A percentile compares a stretch with the other conserved stretches of the same genome.
Evolutionary conservation across 2,797 vertebrate genomes (phyloP).

Genomic region (Myotis myotis): DNA sequence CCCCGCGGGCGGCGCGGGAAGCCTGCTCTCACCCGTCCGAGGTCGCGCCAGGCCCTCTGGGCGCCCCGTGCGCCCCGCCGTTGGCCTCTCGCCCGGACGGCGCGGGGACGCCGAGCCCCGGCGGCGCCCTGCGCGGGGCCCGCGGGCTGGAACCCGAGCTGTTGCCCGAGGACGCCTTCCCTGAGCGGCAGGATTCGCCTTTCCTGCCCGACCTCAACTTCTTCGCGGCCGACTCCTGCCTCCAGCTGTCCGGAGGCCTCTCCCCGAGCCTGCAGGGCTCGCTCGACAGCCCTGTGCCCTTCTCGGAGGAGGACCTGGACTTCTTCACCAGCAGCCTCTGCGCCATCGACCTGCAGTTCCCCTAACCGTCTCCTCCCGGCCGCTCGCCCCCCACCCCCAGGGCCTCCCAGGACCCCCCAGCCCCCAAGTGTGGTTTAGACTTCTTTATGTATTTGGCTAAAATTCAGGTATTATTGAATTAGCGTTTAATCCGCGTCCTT

Average conservation of each 20-base stretch:
- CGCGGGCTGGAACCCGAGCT: slow-evolving; percentile 55
- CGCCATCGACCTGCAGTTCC: slow-evolving; percentile 90
- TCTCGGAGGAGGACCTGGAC: slow-evolving; percentile 96
- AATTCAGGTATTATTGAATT: slow-evolving; percentile 85
- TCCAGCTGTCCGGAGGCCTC: slow-evolving; percentile 85
- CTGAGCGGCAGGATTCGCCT: slow-evolving; percentile 84
- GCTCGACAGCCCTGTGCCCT: slow-evolving; percentile 91
- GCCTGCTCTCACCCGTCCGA: slow-evolving; percentile 57
- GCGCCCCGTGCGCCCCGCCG: slow-evolving; percentile 78
- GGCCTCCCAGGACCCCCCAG: neutral
- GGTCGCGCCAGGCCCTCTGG: slow-evolving; percentile 70
- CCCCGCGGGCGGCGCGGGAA: slow-evolving; percentile 82
- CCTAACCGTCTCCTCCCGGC: slow-evolving; percentile 33
- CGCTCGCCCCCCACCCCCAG: neutral
- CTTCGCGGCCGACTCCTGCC: slow-evolving; percentile 89
- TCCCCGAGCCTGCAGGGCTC: slow-evolving; percentile 89
- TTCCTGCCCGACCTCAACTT: slow-evolving; percentile 89
- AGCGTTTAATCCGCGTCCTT: slow-evolving; percentile 72
- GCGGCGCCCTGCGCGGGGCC: neutral
- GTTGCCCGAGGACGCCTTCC: slow-evolving; percentile 80
- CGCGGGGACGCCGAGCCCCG: slow-evolving; percentile 73
- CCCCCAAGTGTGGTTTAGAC: slow-evolving; percentile 39
- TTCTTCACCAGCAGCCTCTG: slow-evolving; percentile 95
- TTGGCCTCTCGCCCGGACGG: slow-evolving; percentile 79
- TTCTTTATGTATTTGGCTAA: slow-evolving; percentile 73